phyloP scores from a whole-genome alignment of 2,113 vertebrate species.

The Diadophis punctatus region DNA sequence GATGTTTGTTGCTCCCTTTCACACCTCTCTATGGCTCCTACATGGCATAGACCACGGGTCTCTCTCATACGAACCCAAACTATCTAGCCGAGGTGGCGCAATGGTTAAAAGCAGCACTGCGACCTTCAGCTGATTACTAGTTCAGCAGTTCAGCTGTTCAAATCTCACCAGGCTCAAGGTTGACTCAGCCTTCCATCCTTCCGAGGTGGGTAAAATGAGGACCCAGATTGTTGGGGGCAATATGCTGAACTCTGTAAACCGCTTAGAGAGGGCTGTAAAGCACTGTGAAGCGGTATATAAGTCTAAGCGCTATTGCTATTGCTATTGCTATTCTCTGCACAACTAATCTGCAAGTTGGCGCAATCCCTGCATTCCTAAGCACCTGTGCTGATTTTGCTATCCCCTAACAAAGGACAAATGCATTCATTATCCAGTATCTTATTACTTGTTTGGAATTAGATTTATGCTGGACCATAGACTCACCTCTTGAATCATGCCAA shows the following conservation, averaged over 20 bases:
- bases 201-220: no score
- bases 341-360: not conserved
- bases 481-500: slow-evolving; percentile 99
- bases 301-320: no score
- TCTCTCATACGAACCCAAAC: not conserved
- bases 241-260: no score
- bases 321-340: not conserved
- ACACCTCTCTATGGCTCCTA: not conserved
- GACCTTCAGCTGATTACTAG: no score
- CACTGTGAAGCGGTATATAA: no score
- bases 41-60: not conserved
- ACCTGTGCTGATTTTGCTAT: not conserved
- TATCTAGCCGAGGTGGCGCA: no score
- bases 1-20: not conserved
- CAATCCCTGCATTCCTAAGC: not conserved
- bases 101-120: no score
- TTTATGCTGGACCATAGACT: slow-evolving; percentile 9
- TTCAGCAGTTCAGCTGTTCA: no score
- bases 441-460: not conserved
- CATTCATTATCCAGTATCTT: not conserved
- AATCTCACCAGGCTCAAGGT: no score
- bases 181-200: no score
- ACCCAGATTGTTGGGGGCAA: no score
- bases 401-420: not conserved
- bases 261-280: no score